Percentiles rank a stretch among this genome's conserved stretches.
These are phyloP conservation scores for Diabrotica virgifera DNA, from an alignment of 1,140 invertebrate genomes.

Conservation along the genomic window DNA sequence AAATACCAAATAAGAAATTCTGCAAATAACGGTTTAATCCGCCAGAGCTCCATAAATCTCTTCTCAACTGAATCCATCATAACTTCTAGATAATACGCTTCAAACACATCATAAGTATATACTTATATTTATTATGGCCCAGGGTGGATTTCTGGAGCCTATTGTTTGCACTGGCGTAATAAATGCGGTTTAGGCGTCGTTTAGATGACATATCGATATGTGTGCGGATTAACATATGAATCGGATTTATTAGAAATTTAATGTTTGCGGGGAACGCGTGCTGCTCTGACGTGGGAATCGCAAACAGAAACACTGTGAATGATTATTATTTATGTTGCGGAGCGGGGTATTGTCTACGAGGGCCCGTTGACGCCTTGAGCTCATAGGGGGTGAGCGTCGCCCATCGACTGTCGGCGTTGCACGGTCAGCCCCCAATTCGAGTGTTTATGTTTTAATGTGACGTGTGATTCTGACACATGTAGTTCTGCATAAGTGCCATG, in stretches of 20 bases:
- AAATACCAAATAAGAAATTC: neutral
- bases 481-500: slow-evolving; percentile 6
- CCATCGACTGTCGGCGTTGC: neutral
- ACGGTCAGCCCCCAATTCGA: slow-evolving; percentile 20
- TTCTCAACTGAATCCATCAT: neutral
- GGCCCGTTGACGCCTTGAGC: slow-evolving; percentile 17
- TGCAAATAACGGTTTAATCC: slow-evolving; percentile 4
- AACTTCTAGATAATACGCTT: slow-evolving; percentile 10
- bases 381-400: slow-evolving; percentile 22
- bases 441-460: slow-evolving; percentile 44
- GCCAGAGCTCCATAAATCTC: slow-evolving; percentile 11
- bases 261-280: slow-evolving; percentile 42
- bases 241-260: slow-evolving; percentile 49
- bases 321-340: slow-evolving; percentile 46
- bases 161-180: slow-evolving; percentile 17
- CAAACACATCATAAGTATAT: slow-evolving; percentile 13
- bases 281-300: slow-evolving; percentile 44
- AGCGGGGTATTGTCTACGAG: slow-evolving; percentile 33
- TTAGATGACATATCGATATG: slow-evolving; percentile 15
- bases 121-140: slow-evolving; percentile 8
- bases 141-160: slow-evolving; percentile 2
- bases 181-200: slow-evolving; percentile 11
- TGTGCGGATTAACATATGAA: slow-evolving; percentile 46
- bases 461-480: slow-evolving; percentile 45
- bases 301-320: slow-evolving; percentile 42